Base-by-base conservation (phyloP, 2,113 vertebrate genomes). In the Prionailurus bengalensis region DNA sequence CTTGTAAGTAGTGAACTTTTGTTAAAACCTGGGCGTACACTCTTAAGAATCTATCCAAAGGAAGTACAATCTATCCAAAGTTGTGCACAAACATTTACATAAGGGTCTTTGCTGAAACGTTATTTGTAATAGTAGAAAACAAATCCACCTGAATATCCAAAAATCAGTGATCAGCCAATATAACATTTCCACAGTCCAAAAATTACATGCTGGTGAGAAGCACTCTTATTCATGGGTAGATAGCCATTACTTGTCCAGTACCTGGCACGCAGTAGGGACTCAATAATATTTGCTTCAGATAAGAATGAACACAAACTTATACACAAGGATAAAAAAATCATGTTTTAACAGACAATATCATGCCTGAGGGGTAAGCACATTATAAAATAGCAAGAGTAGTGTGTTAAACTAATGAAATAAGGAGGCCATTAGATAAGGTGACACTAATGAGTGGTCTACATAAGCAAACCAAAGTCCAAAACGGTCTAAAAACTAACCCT, bases 101-200 rank as follows among this genome's bases (percentile, higher is more conserved):
- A 80, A 19, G 58, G 11, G 7, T 63, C 80, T 42, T 61, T 85
- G 21, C 27, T 80, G 48, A 97, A 95, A 61, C 29, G 78, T 63
- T 89, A 78, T 33, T 71, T 61, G 51, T 19, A 51, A 71, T 51
- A 73, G 9, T 79, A 23, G 29, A 86, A 91, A 95, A 65, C 0
- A 58, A 91, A 94, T 63, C 33, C 83, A 51, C 5, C n/a, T 90
- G 89, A 93, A 51, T 66, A 73, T n/a, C 19, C 42, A 95, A 53
- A 39, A 31, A 84, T n/a, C 66, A 66, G 66, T 4, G 15, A 76
- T 33, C 10, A 3, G 4, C 42, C 25, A 71, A 45, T 13, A 51
- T 23, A 84, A 27, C 25, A 82, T 65, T 58, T 65, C 53, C 73
- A 48, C 17, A n/a, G 0, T 39, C 36, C 66, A 53, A 63, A 92